Percentiles rank a stretch among this genome's conserved stretches.
phyloP scores from a whole-genome alignment of 2,797 vertebrate genomes.

The Botia almorhae region DNA sequence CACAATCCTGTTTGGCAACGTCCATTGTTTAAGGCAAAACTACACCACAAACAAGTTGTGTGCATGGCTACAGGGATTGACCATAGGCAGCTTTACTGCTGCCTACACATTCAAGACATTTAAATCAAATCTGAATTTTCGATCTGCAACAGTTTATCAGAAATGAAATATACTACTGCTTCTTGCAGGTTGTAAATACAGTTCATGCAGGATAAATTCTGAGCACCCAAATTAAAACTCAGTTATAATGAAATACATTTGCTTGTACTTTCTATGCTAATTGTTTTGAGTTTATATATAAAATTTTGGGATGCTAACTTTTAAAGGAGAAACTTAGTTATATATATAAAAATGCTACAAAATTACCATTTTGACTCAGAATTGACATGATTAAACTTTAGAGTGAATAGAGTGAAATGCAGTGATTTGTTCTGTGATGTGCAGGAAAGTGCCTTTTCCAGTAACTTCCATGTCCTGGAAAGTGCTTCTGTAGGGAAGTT shows the following conservation, averaged over 20 bases:
- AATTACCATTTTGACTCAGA: neutral
- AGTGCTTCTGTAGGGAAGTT: neutral
- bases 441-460: neutral
- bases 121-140: neutral
- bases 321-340: too few relatives aligned
- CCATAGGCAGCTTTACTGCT: neutral
- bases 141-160: neutral
- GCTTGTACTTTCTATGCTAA: neutral
- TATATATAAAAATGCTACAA: neutral
- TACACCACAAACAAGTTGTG: neutral
- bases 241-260: neutral
- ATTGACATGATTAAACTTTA: neutral
- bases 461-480: neutral
- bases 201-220: conserved; percentile 61
- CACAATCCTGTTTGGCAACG: neutral
- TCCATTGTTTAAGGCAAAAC: neutral
- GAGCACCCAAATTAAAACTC: conserved; percentile 8
- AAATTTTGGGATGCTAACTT: too few relatives aligned
- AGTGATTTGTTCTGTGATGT: neutral
- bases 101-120: neutral
- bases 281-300: neutral
- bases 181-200: too few relatives aligned
- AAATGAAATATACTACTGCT: too few relatives aligned
- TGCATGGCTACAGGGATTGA: too few relatives aligned
- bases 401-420: neutral